phyloP scores from a whole-genome alignment of 2,113 vertebrate genomes.

The Zapornia atra region DNA sequence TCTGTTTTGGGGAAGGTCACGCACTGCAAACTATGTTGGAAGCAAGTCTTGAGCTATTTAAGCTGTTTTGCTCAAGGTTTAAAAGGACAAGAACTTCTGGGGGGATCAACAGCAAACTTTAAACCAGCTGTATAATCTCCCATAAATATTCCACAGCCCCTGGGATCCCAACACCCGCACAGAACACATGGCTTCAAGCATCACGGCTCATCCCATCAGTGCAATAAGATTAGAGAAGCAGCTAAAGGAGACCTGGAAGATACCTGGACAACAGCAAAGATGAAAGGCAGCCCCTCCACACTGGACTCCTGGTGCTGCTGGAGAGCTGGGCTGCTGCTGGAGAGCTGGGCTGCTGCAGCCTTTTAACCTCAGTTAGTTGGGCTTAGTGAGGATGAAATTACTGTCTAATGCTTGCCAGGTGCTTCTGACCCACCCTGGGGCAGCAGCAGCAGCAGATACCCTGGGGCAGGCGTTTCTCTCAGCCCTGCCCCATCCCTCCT shows the following conservation, averaged over 20 bases:
- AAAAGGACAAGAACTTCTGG: not conserved
- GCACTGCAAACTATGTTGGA: not conserved
- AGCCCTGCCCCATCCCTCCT: not conserved
- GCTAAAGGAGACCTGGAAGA: not conserved
- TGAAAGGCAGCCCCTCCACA: rapidly evolving
- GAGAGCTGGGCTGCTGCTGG: not conserved
- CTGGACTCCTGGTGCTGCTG: not conserved
- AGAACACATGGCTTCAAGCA: rapidly evolving
- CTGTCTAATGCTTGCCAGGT: not conserved
- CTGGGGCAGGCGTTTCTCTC: not conserved
- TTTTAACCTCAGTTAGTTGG: not conserved
- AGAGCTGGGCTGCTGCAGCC: not conserved
- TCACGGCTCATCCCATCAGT: not conserved
- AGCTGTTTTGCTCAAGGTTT: not conserved
- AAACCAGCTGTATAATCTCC: not conserved
- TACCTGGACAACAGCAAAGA: not conserved
- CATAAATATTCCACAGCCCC: not conserved
- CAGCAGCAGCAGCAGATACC: not conserved
- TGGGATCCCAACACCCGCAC: not conserved
- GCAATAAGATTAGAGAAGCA: too few relatives aligned
- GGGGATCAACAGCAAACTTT: not conserved
- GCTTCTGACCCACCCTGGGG: not conserved
- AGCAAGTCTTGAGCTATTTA: not conserved
- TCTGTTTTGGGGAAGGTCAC: not conserved
- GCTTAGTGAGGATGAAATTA: not conserved